Evolutionary conservation across 2,113 vertebrate species (phyloP), one percentile per base, ranked within the genome.

Genomic region (Drymodes brunneopygia): DNA sequence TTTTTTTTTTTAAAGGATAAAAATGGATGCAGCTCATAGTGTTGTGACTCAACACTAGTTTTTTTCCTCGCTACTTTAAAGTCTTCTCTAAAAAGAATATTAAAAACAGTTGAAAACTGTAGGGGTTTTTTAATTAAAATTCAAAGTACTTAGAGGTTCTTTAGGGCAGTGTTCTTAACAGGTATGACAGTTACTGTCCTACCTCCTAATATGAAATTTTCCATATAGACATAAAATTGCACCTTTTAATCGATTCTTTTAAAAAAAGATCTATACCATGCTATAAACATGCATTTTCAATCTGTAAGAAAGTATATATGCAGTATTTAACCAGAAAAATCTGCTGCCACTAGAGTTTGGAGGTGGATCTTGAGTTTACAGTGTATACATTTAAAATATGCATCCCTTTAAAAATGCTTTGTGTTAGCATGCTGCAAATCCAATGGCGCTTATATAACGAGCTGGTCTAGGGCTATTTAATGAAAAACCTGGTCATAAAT

Each of bases 341-440:
- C 78, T 90, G 92, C 97, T 98, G 97, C 97, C 97, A 92, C 91
- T 97, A 97, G 95, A 97, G 86, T 97, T 96, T 87, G 94, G 86
- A 98, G 93, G 94, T 98, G 98, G 97, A 94, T 97, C 97, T 98
- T 98, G 96, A 97, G 97, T 98, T 98, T 98, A 98, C 98, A 98
- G 94, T 98, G 98, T 98, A 97, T 97, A 98, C 97, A 97, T 98
- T 98, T 95, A 95, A 98, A 98, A 98, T 98, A 98, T 97, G 98
- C 98, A 98, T 98, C 97, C 97, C 95, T 98, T 98, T 97, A 97
- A 97, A 97, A 97, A 97, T 15, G 97, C 98, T 98, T 98, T 98
- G 97, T 98, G 97, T 98, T 98, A 97, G 98, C 98, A 98, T 98
- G 98, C 98, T 98, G 97, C 98, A 97, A 84, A 97, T 98, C 97